Evolutionary conservation across 1,140 invertebrate genomes (phyloP), one percentile per base, ranked within the genome.

Genomic region (Rhagoletis pomonella): DNA sequence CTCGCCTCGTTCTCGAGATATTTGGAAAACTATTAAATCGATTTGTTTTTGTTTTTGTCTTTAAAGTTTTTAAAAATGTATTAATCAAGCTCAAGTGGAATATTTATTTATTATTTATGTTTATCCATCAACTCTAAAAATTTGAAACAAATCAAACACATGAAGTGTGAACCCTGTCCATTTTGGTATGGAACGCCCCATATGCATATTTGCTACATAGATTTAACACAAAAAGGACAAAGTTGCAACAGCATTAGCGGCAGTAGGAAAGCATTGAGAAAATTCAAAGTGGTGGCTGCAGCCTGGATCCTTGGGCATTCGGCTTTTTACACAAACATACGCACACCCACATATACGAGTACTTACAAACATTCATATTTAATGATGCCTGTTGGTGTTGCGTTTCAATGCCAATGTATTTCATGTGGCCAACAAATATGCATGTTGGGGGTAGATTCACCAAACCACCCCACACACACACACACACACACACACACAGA

Each of bases 341-440:
- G 44, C 47, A 81, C n/a, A 55, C 29, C 29, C 14, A 81, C 2
- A 12, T 6, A 81, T 77, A 29, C 29, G 29, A 29, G 29, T 29
- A 29, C 29, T 29, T 29, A 55, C 10, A 77, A 55, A 19, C 44
- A 55, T 10, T 1, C 4, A 81, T 81, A 3, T 29, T 29, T 29
- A 29, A 29, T 29, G 29, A 0, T 29, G 29, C 10, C 1, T 81
- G 9, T 58, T 7, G 47, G 73, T 73, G 44, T 19, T 55, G 19
- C 9, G 17, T 81, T 81, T 81, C 73, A 81, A 81, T 81, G 47
- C 47, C 47, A 81, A 50, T 19, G 47, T 10, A 47, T 58, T 81
- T 73, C 10, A 14, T 73, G 67, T 55, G 73, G n/a, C 17, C 73
- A 29, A 47, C 47, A 29, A 19, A 67, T 3, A 29, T 19, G 7